A percentile compares a stretch with the other conserved stretches of the same genome.
phyloP scores from a whole-genome alignment of 2,888 invertebrate genomes.

The Pollenia amentaria region DNA sequence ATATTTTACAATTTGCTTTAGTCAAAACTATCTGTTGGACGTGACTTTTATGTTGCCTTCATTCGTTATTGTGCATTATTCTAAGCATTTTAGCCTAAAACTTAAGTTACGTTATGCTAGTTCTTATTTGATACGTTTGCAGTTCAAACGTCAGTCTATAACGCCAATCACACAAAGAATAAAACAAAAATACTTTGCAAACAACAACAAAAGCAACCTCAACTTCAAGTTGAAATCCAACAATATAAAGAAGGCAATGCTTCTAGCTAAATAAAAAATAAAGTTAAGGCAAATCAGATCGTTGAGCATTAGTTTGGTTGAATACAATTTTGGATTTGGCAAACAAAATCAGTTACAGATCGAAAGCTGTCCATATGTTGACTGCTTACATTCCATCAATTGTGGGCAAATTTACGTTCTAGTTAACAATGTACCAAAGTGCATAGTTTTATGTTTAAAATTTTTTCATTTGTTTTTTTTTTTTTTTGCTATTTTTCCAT shows the following conservation, averaged over 20 bases:
- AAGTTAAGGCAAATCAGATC: conserved; percentile 70
- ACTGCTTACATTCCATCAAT: conserved; percentile 75
- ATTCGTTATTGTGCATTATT: conserved; percentile 58
- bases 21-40: conserved; percentile 63
- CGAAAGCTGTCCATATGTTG: conserved; percentile 75
- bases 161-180: conserved; percentile 67
- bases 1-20: conserved; percentile 63
- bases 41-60: conserved; percentile 65
- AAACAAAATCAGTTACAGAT: conserved; percentile 69
- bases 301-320: conserved; percentile 67
- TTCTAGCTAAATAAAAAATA: conserved; percentile 63
- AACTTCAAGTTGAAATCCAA: conserved; percentile 42
- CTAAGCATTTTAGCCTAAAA: conserved; percentile 66
- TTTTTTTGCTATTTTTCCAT: conserved; percentile 9
- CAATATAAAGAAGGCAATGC: conserved; percentile 57
- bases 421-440: conserved; percentile 63
- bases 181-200: conserved; percentile 20
- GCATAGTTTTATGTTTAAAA: conserved; percentile 22
- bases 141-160: conserved; percentile 72
- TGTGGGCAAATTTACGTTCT: conserved; percentile 73
- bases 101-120: conserved; percentile 62
- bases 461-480: too few relatives aligned
- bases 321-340: conserved; percentile 51
- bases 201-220: conserved; percentile 20
- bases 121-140: conserved; percentile 72